Conservation (phyloP, 1,140 invertebrate genomes). For the Drosophila azteca region DNA sequence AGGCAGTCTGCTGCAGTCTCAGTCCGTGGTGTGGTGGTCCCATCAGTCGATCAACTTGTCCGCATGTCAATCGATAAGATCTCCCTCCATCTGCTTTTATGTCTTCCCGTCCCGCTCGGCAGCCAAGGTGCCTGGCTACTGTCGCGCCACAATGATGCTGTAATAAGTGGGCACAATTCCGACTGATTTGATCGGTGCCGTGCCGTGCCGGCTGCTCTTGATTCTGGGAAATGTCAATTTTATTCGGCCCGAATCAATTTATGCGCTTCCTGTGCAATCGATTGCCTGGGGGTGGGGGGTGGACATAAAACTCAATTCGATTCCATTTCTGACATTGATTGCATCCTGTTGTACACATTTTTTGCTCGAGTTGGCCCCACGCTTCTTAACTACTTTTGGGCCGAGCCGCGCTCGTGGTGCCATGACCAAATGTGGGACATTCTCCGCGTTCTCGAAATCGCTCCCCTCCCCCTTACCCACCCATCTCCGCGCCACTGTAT, state of each 20-base stretch:
- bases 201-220: slow-evolving; percentile 17
- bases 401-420: neutral
- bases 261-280: slow-evolving; percentile 68
- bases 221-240: slow-evolving; percentile 15
- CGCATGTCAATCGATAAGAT: slow-evolving; percentile 60
- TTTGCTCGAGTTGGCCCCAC: slow-evolving; percentile 6
- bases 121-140: too few species aligned
- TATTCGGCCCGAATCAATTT: slow-evolving; percentile 48
- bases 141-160: slow-evolving; percentile 6
- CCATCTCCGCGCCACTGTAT: too few species aligned
- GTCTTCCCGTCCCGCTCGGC: too few species aligned
- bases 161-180: slow-evolving; percentile 17
- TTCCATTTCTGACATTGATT: slow-evolving; percentile 42
- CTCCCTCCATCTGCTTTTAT: slow-evolving; percentile 28
- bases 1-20: neutral
- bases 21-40: slow-evolving; percentile 36
- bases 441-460: slow-evolving; percentile 20
- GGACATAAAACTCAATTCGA: slow-evolving; percentile 9
- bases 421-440: slow-evolving; percentile 50
- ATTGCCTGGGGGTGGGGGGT: slow-evolving; percentile 30
- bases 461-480: too few species aligned
- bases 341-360: slow-evolving; percentile 51
- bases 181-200: neutral
- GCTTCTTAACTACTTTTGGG: slow-evolving; percentile 55
- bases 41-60: slow-evolving; percentile 56